phyloP scores from a whole-genome alignment of 2,113 vertebrate genomes.

The Eolophus roseicapilla region DNA sequence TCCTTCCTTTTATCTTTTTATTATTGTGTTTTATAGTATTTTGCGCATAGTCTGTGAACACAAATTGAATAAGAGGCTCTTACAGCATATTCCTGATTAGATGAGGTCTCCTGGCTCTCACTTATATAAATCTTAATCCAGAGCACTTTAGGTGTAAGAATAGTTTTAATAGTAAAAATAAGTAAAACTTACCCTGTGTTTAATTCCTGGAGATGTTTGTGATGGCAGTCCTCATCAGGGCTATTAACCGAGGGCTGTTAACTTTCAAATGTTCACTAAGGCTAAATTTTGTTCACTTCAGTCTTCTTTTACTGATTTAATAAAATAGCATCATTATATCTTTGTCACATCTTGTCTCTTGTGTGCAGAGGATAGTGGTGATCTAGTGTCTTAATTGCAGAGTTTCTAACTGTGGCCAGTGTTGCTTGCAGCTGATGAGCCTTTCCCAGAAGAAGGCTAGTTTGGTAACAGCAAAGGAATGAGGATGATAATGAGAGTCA shows the following conservation, averaged over 20 bases:
- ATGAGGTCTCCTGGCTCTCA: neutral
- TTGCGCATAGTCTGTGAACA: neutral
- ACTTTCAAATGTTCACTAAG: neutral
- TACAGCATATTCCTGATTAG: neutral
- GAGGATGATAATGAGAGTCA: accelerated
- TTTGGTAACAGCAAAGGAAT: neutral
- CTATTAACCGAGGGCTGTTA: neutral
- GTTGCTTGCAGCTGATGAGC: neutral
- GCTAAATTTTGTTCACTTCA: neutral
- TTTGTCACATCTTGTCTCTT: neutral
- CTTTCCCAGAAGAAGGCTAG: neutral
- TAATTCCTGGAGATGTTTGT: neutral
- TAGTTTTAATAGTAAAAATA: neutral
- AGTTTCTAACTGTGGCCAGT: neutral
- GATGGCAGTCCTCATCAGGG: neutral
- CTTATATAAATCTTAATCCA: neutral
- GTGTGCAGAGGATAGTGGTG: neutral
- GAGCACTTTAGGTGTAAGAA: neutral
- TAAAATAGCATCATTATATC: neutral
- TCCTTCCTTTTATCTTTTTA: neutral
- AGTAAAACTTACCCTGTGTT: neutral
- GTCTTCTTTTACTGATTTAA: neutral
- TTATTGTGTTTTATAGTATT: neutral
- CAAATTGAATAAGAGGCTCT: neutral
- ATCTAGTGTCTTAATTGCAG: neutral